These are phyloP conservation scores for Sinopyrophorus schimmeli DNA, from an alignment of 2,888 invertebrate genomes.

Conservation along the genomic window DNA sequence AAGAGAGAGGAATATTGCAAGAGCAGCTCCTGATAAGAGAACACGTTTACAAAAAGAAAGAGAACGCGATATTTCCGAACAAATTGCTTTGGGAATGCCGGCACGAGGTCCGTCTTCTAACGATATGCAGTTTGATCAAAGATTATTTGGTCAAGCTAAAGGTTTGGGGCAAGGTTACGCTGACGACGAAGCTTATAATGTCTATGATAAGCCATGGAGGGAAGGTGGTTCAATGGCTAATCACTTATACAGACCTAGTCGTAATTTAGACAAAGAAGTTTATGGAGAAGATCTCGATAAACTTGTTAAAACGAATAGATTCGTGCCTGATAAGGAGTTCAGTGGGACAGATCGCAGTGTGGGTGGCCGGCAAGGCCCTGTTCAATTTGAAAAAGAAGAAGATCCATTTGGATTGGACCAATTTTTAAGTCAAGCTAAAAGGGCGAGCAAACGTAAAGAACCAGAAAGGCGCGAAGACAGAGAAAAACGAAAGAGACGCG, in stretches of 20 bases:
- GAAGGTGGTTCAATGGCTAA: constrained; percentile 82
- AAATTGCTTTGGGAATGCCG: constrained; percentile 96
- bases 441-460: constrained; percentile 70
- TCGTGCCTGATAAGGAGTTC: constrained; percentile 97
- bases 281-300: constrained; percentile 91
- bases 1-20: constrained; percentile 87
- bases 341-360: constrained; percentile 81
- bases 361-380: constrained; percentile 82
- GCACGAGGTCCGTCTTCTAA: constrained; percentile 68
- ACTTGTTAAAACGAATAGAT: constrained; percentile 87
- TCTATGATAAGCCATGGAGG: constrained; percentile 98
- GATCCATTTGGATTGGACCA: constrained; percentile 99
- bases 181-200: constrained; percentile 96
- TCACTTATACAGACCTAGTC: constrained; percentile 87
- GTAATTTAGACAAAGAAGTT: constrained; percentile 86
- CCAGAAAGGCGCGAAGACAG: constrained; percentile 55
- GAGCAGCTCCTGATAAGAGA: constrained; percentile 93
- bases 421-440: constrained; percentile 96
- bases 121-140: constrained; percentile 91
- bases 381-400: constrained; percentile 89
- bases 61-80: constrained; percentile 97
- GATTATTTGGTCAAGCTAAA: constrained; percentile 91
- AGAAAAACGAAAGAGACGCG: constrained; percentile 55
- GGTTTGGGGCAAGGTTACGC: constrained; percentile 90
- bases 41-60: constrained; percentile 85